These are phyloP conservation scores for Centroberyx gerrardi DNA, from an alignment of 2,797 vertebrate genomes.

Conservation along the genomic window DNA sequence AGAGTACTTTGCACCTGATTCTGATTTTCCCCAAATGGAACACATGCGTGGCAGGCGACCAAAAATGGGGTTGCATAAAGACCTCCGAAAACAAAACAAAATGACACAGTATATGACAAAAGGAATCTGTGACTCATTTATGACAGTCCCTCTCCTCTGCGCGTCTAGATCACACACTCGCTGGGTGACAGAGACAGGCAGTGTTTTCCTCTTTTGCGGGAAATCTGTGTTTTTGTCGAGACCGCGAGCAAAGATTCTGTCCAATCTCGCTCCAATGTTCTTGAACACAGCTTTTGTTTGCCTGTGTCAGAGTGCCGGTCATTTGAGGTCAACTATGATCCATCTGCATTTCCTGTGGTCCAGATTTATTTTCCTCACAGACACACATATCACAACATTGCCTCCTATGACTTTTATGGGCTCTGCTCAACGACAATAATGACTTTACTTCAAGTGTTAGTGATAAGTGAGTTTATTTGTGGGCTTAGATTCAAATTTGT, in stretches of 20 bases:
- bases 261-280: constrained; percentile 44
- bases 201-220: constrained; percentile 46
- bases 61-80: constrained; percentile 52
- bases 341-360: constrained; percentile 2
- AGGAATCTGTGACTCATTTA: constrained; percentile 68
- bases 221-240: constrained; percentile 54
- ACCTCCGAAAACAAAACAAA: constrained; percentile 58
- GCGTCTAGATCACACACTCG: constrained; percentile 54
- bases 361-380: constrained; percentile 10
- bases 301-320: constrained; percentile 25
- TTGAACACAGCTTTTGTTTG: constrained; percentile 41
- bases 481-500: not conserved
- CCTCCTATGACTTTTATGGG: not conserved
- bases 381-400: not conserved
- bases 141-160: constrained; percentile 25
- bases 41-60: constrained; percentile 53
- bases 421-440: not conserved
- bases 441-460: not conserved
- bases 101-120: constrained; percentile 61
- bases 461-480: not conserved
- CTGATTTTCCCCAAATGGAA: constrained; percentile 65
- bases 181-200: constrained; percentile 50
- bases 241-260: constrained; percentile 59
- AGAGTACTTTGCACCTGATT: constrained; percentile 69
- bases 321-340: constrained; percentile 22